Conservation (phyloP, 2,888 invertebrate species). For the Rhimphoctona megacephalus region DNA sequence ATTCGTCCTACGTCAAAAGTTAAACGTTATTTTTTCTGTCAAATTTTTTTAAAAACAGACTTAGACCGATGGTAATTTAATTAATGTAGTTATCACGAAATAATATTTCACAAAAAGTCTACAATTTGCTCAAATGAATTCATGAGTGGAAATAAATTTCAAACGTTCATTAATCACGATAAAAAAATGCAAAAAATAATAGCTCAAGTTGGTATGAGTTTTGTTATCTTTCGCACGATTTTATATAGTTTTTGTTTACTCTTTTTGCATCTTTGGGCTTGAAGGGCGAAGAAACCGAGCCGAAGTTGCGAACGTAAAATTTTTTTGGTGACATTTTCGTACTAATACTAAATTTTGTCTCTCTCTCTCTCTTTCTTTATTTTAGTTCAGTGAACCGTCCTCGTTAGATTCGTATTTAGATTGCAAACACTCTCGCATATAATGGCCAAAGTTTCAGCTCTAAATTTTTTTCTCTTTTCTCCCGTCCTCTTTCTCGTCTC, state of each 20-base stretch:
- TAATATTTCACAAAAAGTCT: not conserved
- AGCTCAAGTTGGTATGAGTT: not conserved
- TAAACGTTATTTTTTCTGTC: not conserved
- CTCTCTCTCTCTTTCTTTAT: constrained; percentile 29
- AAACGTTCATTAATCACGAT: constrained; percentile 23
- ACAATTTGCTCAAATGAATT: constrained; percentile 5
- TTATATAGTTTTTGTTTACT: constrained; percentile 28
- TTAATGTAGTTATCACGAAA: too few species aligned
- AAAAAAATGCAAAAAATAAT: constrained; percentile 7
- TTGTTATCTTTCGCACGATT: constrained; percentile 49
- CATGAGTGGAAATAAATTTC: constrained; percentile 20
- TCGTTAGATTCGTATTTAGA: constrained; percentile 82
- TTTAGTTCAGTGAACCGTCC: constrained; percentile 69
- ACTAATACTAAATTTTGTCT: constrained; percentile 39
- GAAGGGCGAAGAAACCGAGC: constrained; percentile 36
- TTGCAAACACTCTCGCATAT: constrained; percentile 72
- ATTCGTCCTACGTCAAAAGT: too few species aligned
- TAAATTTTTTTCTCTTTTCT: constrained; percentile 69
- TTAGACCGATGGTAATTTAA: not conserved
- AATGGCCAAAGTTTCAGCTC: constrained; percentile 76
- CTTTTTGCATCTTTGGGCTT: constrained; percentile 29
- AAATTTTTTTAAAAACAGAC: not conserved
- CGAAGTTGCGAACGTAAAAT: constrained; percentile 47
- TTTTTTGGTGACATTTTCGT: constrained; percentile 48
- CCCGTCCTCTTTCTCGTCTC: constrained; percentile 47